A percentile compares a stretch with the other conserved stretches of the same genome.
phyloP scores from a whole-genome alignment of 2,888 invertebrate species.

The Phyllotreta striolata region DNA sequence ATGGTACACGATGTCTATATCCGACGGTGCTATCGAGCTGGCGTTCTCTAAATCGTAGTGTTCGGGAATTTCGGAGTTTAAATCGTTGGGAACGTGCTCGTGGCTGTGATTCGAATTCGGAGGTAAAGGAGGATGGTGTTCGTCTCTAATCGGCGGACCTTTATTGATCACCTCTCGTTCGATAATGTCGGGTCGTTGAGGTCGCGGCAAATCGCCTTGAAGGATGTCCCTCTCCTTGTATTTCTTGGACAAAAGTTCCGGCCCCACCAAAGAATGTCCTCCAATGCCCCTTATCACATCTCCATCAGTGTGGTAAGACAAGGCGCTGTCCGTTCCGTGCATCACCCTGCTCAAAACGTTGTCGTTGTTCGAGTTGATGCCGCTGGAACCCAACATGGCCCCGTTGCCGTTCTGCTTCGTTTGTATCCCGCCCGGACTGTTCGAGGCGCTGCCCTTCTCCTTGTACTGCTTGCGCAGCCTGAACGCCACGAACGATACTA shows the following conservation, averaged over 20 bases:
- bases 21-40: constrained; percentile 96
- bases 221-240: constrained; percentile 78
- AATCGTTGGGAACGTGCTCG: constrained; percentile 74
- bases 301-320: constrained; percentile 77
- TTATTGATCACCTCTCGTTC: constrained; percentile 88
- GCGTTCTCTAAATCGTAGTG: constrained; percentile 97
- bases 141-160: constrained; percentile 80
- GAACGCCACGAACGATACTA: constrained; percentile 92
- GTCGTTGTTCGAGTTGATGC: constrained; percentile 71
- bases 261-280: constrained; percentile 80
- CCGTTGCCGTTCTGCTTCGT: constrained; percentile 80
- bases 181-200: constrained; percentile 92
- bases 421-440: constrained; percentile 74
- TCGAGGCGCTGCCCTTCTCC: constrained; percentile 78
- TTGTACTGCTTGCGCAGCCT: constrained; percentile 86
- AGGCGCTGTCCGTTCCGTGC: constrained; percentile 73
- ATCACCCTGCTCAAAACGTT: constrained; percentile 73
- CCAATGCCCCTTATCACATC: constrained; percentile 79
- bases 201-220: constrained; percentile 74
- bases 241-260: constrained; percentile 87
- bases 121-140: constrained; percentile 82
- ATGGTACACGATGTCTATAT: constrained; percentile 95
- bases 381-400: constrained; percentile 74
- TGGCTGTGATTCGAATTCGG: constrained; percentile 76
- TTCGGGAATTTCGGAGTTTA: constrained; percentile 84